phyloP scores from a whole-genome alignment of 2,888 invertebrate genomes.

The Xylophagus ater region DNA sequence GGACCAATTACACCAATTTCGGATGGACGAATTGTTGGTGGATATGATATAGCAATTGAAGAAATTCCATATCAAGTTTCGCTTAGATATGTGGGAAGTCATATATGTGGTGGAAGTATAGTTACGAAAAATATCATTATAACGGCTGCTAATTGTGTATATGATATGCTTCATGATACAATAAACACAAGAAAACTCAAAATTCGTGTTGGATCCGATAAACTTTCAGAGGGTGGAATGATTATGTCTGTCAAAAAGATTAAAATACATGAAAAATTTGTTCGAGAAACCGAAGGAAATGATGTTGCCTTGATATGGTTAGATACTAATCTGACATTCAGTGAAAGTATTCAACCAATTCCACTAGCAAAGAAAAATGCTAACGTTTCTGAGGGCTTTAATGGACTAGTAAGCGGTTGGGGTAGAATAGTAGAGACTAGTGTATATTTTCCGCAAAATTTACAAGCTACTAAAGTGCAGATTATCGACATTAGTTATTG shows the following conservation, averaged over 20 bases:
- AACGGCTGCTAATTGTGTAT: constrained; percentile 52
- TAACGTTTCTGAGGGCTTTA: background rate
- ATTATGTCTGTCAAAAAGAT: constrained; percentile 8
- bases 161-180: too few species aligned
- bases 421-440: constrained; percentile 3
- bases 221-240: constrained; percentile 27
- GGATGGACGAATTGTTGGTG: constrained; percentile 7
- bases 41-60: constrained; percentile 4
- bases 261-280: constrained; percentile 4
- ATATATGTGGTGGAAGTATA: constrained; percentile 47
- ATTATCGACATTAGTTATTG: constrained; percentile 2
- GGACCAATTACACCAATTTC: too few species aligned
- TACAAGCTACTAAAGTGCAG: constrained; percentile 3
- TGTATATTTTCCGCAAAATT: background rate
- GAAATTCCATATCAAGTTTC: constrained; percentile 9
- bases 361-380: background rate
- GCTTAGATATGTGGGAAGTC: too few species aligned
- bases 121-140: constrained; percentile 37
- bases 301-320: constrained; percentile 10
- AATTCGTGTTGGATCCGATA: constrained; percentile 45
- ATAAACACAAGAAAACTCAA: constrained; percentile 21
- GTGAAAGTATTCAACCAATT: constrained; percentile 1
- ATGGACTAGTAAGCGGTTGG: constrained; percentile 4
- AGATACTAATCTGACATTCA: background rate
- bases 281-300: constrained; percentile 2